phyloP scores from a whole-genome alignment of 2,888 invertebrate genomes.

The Cenopis cana region DNA sequence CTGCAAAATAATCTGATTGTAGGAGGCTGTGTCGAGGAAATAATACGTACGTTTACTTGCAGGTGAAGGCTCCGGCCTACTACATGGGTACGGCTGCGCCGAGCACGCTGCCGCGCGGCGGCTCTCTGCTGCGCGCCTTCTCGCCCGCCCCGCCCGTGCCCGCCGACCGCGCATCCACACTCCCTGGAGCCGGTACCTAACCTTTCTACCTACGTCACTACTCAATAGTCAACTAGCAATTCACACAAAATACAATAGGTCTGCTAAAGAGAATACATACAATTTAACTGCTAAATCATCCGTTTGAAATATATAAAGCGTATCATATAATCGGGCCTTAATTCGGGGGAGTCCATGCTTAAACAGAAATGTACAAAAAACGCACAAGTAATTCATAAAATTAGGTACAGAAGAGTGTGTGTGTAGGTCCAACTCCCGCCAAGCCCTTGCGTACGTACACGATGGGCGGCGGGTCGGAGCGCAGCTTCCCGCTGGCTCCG shows the following conservation, averaged over 20 bases:
- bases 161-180: constrained; percentile 84
- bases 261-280: neutral
- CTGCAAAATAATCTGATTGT: neutral
- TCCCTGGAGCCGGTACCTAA: constrained; percentile 68
- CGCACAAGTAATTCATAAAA: neutral
- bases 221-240: too few relatives aligned
- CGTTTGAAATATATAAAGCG: neutral
- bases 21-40: neutral
- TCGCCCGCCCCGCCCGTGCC: constrained; percentile 87
- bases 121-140: constrained; percentile 87
- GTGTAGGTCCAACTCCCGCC: constrained; percentile 73
- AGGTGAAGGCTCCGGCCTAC: constrained; percentile 87
- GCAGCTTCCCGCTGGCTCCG: constrained; percentile 71
- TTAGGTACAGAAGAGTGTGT: constrained; percentile 53
- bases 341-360: neutral
- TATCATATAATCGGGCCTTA: neutral
- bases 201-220: neutral
- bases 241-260: neutral
- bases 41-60: constrained; percentile 11
- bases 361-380: neutral
- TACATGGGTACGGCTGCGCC: constrained; percentile 87
- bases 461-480: constrained; percentile 71
- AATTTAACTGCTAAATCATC: neutral
- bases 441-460: constrained; percentile 75
- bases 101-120: constrained; percentile 88